Conservation (phyloP, 2,888 invertebrate species). For the Rapana venosa region DNA sequence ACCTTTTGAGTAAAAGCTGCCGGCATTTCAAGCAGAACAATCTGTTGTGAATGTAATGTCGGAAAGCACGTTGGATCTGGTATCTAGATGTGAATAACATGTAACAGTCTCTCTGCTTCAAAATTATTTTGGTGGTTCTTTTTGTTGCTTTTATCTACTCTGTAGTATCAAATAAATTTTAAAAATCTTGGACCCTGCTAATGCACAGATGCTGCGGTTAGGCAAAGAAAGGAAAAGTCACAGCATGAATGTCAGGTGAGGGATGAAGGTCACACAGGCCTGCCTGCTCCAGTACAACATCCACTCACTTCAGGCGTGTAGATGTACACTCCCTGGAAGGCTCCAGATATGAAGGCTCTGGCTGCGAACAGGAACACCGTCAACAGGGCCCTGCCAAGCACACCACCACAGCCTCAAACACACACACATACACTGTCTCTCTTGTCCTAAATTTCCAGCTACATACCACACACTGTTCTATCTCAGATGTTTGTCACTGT, state of each 20-base stretch:
- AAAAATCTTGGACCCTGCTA: neutral
- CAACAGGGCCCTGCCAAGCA: slow-evolving; percentile 40
- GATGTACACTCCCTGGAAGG: slow-evolving; percentile 50
- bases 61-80: no score
- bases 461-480: no score
- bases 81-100: neutral
- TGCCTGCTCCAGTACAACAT: neutral
- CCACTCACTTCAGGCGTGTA: slow-evolving; percentile 49
- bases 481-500: no score
- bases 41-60: no score
- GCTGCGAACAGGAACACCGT: slow-evolving; percentile 50
- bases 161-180: neutral
- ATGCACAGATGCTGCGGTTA: no score
- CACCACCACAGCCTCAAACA: no score
- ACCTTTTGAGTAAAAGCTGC: no score
- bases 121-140: neutral
- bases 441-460: no score
- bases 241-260: neutral
- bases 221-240: no score
- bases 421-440: no score
- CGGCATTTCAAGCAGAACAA: no score
- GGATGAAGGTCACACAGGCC: no score
- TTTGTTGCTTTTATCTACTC: neutral
- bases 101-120: neutral
- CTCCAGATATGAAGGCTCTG: slow-evolving; percentile 51